phyloP scores from a whole-genome alignment of 2,113 vertebrate species.

The Accipiter cooperii region DNA sequence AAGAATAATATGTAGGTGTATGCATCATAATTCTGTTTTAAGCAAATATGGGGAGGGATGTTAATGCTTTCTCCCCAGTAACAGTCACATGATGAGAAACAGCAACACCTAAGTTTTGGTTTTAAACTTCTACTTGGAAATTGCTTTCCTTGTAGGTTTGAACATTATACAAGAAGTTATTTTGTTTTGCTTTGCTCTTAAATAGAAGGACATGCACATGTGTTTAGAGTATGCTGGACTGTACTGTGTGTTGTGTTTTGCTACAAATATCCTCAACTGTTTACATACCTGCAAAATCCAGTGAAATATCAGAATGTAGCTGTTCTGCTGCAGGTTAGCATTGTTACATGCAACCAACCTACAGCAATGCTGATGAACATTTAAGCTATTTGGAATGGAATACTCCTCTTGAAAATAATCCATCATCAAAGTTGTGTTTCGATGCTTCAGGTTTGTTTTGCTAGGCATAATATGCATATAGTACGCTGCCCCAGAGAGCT shows the following conservation, averaged over 20 bases:
- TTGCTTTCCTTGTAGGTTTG: neutral
- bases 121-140: neutral
- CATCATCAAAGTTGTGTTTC: fast-evolving
- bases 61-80: neutral
- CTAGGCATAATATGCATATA: neutral
- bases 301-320: neutral
- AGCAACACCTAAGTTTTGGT: neutral
- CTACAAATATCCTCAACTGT: neutral
- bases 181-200: neutral
- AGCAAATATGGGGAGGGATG: neutral
- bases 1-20: neutral
- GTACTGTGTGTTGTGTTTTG: neutral
- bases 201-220: neutral
- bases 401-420: neutral
- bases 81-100: neutral
- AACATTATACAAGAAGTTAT: neutral
- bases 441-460: neutral
- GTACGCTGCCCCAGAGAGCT: neutral
- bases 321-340: neutral
- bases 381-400: neutral
- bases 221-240: neutral
- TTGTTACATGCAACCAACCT: neutral
- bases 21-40: neutral
- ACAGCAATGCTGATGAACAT: neutral
- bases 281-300: neutral